Conservation (phyloP, 1,140 invertebrate species). For the Temnothorax nylanderi region DNA sequence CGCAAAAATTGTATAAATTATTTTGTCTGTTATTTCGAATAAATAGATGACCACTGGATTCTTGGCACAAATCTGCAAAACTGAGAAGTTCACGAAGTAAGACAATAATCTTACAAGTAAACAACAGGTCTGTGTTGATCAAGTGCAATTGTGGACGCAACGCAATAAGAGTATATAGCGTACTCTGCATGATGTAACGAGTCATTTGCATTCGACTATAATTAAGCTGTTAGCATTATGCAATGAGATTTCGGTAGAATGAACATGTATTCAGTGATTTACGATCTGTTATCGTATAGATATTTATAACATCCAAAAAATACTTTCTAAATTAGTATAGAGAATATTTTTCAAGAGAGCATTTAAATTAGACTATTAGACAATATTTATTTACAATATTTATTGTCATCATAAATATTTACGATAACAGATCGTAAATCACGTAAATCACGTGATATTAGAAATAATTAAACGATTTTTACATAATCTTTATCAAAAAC, state of each 20-base stretch:
- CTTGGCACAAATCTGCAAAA: neutral
- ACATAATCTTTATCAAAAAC: neutral
- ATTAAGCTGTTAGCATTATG: constrained; percentile 11
- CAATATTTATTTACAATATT: too few relatives aligned
- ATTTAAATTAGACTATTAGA: too few relatives aligned
- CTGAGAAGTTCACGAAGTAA: neutral
- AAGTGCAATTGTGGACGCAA: neutral
- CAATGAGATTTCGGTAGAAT: constrained; percentile 45
- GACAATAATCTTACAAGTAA: constrained; percentile 30
- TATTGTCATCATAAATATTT: too few relatives aligned
- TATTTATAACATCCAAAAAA: neutral
- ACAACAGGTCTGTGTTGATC: constrained; percentile 7
- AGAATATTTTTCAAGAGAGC: neutral
- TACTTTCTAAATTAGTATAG: neutral
- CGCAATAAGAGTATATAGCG: neutral
- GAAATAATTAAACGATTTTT: neutral
- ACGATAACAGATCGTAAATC: too few relatives aligned
- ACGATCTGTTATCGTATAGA: neutral
- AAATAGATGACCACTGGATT: neutral
- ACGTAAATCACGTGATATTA: too few relatives aligned
- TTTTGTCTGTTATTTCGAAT: neutral
- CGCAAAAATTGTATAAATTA: neutral
- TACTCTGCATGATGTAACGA: neutral
- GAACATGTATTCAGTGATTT: neutral
- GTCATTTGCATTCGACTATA: constrained; percentile 37